phyloP scores from a whole-genome alignment of 2,113 vertebrate species.

The Rhinichthys klamathensis region DNA sequence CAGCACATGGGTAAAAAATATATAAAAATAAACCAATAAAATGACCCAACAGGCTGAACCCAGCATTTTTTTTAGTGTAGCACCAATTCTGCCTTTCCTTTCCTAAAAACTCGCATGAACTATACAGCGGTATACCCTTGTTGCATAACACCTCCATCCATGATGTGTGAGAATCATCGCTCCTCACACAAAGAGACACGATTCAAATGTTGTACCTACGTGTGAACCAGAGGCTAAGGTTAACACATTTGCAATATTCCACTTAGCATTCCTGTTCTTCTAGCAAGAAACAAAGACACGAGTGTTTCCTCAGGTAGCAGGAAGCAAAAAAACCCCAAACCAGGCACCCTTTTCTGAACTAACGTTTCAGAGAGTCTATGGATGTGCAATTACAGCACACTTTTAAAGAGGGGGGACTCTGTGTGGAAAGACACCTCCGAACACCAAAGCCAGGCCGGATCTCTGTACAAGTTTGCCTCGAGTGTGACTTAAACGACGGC shows the following conservation, averaged over 20 bases:
- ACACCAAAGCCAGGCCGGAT: background rate
- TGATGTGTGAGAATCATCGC: background rate
- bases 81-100: background rate
- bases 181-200: background rate
- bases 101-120: background rate
- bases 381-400: background rate
- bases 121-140: background rate
- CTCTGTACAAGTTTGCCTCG: background rate
- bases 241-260: constrained; percentile 47
- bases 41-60: no score
- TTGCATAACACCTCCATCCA: constrained; percentile 9
- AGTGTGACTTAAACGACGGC: constrained; percentile 26
- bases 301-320: constrained; percentile 56
- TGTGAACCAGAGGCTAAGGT: constrained; percentile 37
- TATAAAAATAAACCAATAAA: no score
- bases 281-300: constrained; percentile 49
- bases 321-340: constrained; percentile 46
- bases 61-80: background rate
- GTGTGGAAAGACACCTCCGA: background rate
- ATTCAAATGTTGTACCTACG: constrained; percentile 35
- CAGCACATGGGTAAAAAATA: no score
- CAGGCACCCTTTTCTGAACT: constrained; percentile 16
- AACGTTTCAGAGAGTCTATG: background rate
- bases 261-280: constrained; percentile 55
- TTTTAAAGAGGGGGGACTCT: background rate